Percentiles rank a stretch among this genome's conserved stretches.
Conservation (phyloP, 1,140 invertebrate species). For the Muscidifurax raptorellus region DNA sequence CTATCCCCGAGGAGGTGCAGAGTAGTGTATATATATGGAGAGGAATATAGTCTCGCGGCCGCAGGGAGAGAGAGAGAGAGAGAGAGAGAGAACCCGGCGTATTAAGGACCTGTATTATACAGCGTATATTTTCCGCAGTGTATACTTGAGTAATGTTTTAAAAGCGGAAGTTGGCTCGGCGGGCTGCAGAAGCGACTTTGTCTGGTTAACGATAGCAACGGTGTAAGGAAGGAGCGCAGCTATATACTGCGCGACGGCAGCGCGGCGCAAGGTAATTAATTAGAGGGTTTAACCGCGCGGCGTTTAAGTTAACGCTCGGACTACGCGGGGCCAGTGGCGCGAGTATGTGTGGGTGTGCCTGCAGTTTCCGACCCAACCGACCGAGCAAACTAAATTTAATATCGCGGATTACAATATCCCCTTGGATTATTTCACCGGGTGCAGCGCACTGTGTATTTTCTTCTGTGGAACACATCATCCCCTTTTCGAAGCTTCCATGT, state of each 20-base stretch:
- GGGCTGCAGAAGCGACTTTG: conserved; percentile 53
- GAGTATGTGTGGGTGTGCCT: conserved; percentile 22
- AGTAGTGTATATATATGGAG: not conserved
- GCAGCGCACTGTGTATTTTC: conserved; percentile 43
- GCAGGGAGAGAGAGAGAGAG: not conserved
- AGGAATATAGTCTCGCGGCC: not conserved
- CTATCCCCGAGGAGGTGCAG: not conserved
- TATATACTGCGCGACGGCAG: too few relatives aligned
- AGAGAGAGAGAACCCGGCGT: not conserved
- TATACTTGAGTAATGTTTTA: conserved; percentile 49
- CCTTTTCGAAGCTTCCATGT: not conserved
- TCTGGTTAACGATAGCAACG: conserved; percentile 59
- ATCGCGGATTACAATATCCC: conserved; percentile 69
- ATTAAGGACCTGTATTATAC: conserved; percentile 23
- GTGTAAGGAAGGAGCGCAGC: not conserved
- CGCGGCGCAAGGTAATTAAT: conserved; percentile 64
- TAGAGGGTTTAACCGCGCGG: conserved; percentile 63
- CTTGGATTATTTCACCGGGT: conserved; percentile 65
- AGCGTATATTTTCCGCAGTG: conserved; percentile 25
- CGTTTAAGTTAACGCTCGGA: conserved; percentile 66
- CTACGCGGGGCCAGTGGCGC: conserved; percentile 37
- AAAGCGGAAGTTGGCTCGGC: conserved; percentile 47
- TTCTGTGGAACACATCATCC: too few relatives aligned
- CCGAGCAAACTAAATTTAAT: conserved; percentile 70
- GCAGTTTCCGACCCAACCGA: conserved; percentile 57